phyloP scores from a whole-genome alignment of 2,888 invertebrate species.

The Hesperia comma region DNA sequence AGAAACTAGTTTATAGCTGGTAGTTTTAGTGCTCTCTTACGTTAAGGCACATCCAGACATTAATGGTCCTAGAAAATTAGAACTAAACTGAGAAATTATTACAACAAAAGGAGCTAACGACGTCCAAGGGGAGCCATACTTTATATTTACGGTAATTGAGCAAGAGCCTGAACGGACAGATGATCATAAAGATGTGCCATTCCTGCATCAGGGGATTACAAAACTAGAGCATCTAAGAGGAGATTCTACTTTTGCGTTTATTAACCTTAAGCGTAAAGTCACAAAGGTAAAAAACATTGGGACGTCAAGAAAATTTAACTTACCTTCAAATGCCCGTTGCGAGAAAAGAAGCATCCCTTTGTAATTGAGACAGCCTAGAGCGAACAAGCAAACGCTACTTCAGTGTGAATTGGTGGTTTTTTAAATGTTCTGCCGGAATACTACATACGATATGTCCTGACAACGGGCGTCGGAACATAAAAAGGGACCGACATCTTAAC shows the following conservation, averaged over 20 bases:
- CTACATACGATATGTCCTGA: too few relatives aligned
- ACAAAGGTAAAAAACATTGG: too few relatives aligned
- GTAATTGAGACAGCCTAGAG: too few relatives aligned
- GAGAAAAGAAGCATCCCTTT: too few relatives aligned
- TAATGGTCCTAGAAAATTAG: constrained; percentile 22
- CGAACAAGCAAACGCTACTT: too few relatives aligned
- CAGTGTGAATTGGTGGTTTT: too few relatives aligned
- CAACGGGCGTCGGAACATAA: too few relatives aligned
- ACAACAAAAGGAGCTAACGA: constrained; percentile 27
- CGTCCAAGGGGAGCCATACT: constrained; percentile 31
- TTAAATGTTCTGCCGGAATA: too few relatives aligned
- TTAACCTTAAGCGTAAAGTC: too few relatives aligned
- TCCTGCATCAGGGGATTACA: constrained; percentile 8
- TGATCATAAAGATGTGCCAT: constrained; percentile 25
- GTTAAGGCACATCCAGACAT: neutral
- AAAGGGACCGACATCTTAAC: too few relatives aligned
- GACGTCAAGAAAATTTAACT: too few relatives aligned
- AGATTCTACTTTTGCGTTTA: neutral
- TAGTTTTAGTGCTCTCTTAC: neutral
- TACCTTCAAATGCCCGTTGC: too few relatives aligned
- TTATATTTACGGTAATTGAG: constrained; percentile 30
- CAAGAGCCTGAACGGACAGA: constrained; percentile 18
- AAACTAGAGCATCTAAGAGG: neutral
- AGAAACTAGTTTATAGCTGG: neutral
- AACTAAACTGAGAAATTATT: constrained; percentile 14